These are phyloP conservation scores for Lophotriccus pileatus DNA, from an alignment of 2,797 vertebrate species.

Conservation along the genomic window DNA sequence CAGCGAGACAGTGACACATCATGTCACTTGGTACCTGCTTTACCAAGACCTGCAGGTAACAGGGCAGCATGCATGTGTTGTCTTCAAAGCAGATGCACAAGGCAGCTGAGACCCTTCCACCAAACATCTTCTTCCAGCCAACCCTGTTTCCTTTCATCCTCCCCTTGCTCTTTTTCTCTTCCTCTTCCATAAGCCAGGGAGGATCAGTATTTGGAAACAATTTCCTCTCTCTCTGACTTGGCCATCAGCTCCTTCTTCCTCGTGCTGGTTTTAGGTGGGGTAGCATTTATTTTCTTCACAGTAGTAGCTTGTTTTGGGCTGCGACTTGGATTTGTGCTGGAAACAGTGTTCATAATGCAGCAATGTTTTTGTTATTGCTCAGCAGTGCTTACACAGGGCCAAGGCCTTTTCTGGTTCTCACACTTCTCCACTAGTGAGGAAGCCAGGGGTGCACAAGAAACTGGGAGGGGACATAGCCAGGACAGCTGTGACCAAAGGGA, in stretches of 20 bases:
- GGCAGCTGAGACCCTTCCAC: not conserved
- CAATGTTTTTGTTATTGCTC: not conserved
- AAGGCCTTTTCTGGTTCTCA: not conserved
- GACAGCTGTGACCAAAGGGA: not conserved
- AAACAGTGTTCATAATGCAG: not conserved
- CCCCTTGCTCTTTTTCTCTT: not conserved
- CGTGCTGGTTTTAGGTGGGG: not conserved
- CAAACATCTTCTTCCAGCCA: not conserved
- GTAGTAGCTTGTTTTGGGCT: not conserved
- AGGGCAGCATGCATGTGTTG: not conserved
- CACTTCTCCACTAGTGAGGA: not conserved
- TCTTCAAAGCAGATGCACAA: not conserved
- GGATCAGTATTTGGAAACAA: not conserved
- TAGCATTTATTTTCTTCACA: not conserved
- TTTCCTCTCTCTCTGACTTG: not conserved
- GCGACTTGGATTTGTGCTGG: not conserved
- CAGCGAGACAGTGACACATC: not conserved
- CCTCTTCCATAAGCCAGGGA: not conserved
- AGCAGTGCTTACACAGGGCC: rapidly evolving
- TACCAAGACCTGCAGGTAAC: not conserved
- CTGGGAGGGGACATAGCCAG: not conserved
- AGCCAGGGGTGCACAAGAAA: not conserved
- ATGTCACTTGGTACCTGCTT: not conserved
- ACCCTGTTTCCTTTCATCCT: rapidly evolving
- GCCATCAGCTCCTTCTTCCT: not conserved